Percentiles rank a stretch among this genome's conserved stretches.
Evolutionary conservation across 2,797 vertebrate species (phyloP).

Genomic region (Esox lucius): DNA sequence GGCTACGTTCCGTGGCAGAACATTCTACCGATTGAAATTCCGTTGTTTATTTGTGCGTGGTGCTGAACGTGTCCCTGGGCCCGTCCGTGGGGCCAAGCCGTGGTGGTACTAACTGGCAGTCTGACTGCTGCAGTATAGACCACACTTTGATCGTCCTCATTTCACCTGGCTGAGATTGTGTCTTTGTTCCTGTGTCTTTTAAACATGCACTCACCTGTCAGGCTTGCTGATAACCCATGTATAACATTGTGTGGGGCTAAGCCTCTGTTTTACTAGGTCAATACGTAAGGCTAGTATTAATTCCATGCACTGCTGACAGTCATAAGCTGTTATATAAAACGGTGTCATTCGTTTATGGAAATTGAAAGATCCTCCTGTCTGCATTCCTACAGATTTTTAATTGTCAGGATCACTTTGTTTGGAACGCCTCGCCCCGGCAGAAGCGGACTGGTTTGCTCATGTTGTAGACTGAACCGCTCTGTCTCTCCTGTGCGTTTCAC

Average conservation of each 20-base stretch:
- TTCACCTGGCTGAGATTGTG: neutral
- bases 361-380: neutral
- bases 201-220: neutral
- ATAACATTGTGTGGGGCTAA: neutral
- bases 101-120: no score
- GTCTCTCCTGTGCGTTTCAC: neutral
- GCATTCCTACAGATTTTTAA: neutral
- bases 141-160: neutral
- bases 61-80: no score
- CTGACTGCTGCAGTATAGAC: slow-evolving; percentile 5
- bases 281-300: no score
- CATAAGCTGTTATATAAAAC: neutral
- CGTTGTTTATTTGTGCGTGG: no score
- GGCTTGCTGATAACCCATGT: neutral
- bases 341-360: neutral
- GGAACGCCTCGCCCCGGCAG: neutral
- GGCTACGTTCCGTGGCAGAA: no score
- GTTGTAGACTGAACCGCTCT: neutral
- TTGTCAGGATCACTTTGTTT: neutral
- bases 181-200: neutral
- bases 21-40: no score
- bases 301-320: neutral
- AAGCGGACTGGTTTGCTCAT: neutral
- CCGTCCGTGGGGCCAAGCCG: no score
- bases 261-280: neutral